phyloP scores from a whole-genome alignment of 2,888 invertebrate species.

The Trissolcus japonicus region DNA sequence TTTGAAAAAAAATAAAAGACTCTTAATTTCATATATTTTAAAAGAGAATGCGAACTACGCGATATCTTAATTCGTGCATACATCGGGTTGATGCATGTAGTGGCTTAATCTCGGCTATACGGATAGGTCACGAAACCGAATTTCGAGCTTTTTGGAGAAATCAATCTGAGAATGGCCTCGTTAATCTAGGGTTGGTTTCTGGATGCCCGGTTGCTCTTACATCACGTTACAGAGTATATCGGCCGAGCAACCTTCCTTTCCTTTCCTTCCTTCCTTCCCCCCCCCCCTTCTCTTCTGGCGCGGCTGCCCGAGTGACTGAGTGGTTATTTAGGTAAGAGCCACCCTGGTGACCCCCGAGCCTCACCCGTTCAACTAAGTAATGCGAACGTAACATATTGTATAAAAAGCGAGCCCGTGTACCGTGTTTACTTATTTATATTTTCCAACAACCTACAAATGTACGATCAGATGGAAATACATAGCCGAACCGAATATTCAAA shows the following conservation, averaged over 20 bases:
- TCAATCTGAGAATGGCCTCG: slow-evolving; percentile 76
- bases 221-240: slow-evolving; percentile 70
- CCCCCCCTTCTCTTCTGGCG: slow-evolving; percentile 62
- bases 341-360: slow-evolving; percentile 55
- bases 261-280: slow-evolving; percentile 54
- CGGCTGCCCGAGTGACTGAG: slow-evolving; percentile 75
- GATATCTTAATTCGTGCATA: slow-evolving; percentile 52
- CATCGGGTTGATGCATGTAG: slow-evolving; percentile 38
- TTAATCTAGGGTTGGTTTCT: slow-evolving; percentile 73
- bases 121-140: slow-evolving; percentile 64
- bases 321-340: slow-evolving; percentile 77
- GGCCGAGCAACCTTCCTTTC: slow-evolving; percentile 63
- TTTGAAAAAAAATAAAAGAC: background rate
- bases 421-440: slow-evolving; percentile 61
- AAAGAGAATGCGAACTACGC: slow-evolving; percentile 9
- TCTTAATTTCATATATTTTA: no score
- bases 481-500: slow-evolving; percentile 2
- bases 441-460: slow-evolving; percentile 41
- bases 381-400: slow-evolving; percentile 73
- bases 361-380: slow-evolving; percentile 68
- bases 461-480: slow-evolving; percentile 19
- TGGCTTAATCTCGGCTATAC: slow-evolving; percentile 52
- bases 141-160: slow-evolving; percentile 70
- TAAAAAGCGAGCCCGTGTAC: slow-evolving; percentile 65
- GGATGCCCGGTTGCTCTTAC: slow-evolving; percentile 71